These are phyloP conservation scores for Drosophila azteca DNA, from an alignment of 1,140 invertebrate genomes.

Conservation along the genomic window DNA sequence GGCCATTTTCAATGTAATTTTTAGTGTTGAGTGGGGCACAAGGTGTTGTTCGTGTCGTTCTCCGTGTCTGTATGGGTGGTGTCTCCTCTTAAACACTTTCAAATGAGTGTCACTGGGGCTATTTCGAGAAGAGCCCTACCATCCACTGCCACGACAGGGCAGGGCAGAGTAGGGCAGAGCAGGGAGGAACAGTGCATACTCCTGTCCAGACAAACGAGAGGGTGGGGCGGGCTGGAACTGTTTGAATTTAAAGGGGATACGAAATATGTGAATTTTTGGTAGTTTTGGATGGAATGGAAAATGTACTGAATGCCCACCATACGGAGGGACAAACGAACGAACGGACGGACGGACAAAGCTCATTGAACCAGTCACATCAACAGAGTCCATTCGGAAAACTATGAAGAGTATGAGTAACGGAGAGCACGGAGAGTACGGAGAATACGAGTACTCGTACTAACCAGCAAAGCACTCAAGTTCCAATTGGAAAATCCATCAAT, in stretches of 20 bases:
- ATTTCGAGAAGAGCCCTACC: slow-evolving; percentile 46
- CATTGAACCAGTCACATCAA: slow-evolving; percentile 24
- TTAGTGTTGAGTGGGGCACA: slow-evolving; percentile 69
- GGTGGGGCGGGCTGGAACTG: too few relatives aligned
- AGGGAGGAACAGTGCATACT: too few relatives aligned
- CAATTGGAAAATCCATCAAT: slow-evolving; percentile 55
- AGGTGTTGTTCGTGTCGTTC: slow-evolving; percentile 61
- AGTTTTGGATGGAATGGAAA: neutral
- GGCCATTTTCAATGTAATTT: slow-evolving; percentile 76
- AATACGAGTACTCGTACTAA: slow-evolving; percentile 20
- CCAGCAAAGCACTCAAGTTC: slow-evolving; percentile 46
- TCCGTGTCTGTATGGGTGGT: slow-evolving; percentile 20
- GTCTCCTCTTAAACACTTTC: slow-evolving; percentile 71
- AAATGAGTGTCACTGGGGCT: slow-evolving; percentile 67
- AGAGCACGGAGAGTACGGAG: too few relatives aligned
- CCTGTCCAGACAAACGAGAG: too few relatives aligned
- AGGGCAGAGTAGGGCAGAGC: neutral
- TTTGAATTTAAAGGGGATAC: slow-evolving; percentile 8
- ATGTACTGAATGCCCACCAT: slow-evolving; percentile 11
- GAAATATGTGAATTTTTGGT: slow-evolving; percentile 24
- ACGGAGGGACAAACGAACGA: neutral
- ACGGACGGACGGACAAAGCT: slow-evolving; percentile 9
- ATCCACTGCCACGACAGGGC: slow-evolving; percentile 1
- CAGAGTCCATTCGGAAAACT: neutral
- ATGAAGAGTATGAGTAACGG: too few relatives aligned